Percentiles rank a stretch among this genome's conserved stretches.
phyloP scores from a whole-genome alignment of 2,113 vertebrate species.

The Elanus axillaris region DNA sequence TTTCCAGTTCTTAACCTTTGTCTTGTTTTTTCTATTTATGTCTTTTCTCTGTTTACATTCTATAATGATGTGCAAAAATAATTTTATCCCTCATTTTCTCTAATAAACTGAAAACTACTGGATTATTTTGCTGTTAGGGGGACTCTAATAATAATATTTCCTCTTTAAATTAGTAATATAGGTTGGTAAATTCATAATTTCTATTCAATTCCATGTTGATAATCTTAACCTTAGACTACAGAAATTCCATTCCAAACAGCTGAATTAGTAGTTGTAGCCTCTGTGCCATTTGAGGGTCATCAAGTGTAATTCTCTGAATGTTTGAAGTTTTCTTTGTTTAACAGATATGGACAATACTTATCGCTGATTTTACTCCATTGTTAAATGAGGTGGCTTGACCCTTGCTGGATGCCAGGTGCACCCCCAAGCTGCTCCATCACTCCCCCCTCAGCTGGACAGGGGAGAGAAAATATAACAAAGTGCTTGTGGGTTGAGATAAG shows the following conservation, averaged over 20 bases:
- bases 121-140: rapidly evolving
- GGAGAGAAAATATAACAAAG: too few relatives aligned
- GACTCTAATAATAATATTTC: neutral
- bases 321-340: neutral
- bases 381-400: neutral
- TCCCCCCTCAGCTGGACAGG: neutral
- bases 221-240: neutral
- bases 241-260: neutral
- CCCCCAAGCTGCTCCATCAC: neutral
- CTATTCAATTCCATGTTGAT: neutral
- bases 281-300: neutral
- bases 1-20: neutral
- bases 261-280: neutral
- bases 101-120: neutral
- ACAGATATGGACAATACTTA: neutral
- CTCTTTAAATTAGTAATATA: neutral
- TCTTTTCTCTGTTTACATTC: neutral
- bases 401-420: neutral
- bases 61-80: neutral
- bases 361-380: neutral
- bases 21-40: neutral
- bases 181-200: neutral
- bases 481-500: too few relatives aligned
- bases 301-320: neutral
- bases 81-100: neutral